These are phyloP conservation scores for Cheilosia scutellata DNA, from an alignment of 2,888 invertebrate genomes.

Conservation along the genomic window DNA sequence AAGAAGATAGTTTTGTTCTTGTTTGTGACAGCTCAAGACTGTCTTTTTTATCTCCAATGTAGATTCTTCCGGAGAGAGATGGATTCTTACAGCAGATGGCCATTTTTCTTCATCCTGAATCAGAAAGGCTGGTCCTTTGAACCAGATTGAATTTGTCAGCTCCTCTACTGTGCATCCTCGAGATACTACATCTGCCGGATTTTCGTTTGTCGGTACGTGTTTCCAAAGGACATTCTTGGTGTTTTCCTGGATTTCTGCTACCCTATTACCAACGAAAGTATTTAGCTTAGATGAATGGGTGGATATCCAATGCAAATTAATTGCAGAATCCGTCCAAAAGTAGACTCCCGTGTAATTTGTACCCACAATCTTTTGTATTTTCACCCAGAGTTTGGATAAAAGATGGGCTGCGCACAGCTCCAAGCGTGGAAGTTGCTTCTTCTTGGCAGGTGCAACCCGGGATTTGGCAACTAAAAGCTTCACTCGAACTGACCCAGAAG, in stretches of 20 bases:
- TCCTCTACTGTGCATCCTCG: slow-evolving; percentile 52
- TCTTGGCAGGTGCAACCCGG: too few species aligned
- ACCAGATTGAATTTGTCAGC: slow-evolving; percentile 24
- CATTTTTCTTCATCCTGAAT: slow-evolving; percentile 73
- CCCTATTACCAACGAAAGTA: slow-evolving; percentile 29
- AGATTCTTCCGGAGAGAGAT: background rate
- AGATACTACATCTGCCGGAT: slow-evolving; percentile 44
- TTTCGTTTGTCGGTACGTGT: background rate
- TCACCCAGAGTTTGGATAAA: too few species aligned
- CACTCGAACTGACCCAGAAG: too few species aligned
- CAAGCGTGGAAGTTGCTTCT: too few species aligned
- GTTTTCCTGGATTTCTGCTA: slow-evolving; percentile 24
- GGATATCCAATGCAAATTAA: slow-evolving; percentile 11
- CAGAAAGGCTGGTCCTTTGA: slow-evolving; percentile 35
- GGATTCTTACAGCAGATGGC: slow-evolving; percentile 29
- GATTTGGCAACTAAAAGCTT: too few species aligned
- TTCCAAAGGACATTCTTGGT: slow-evolving; percentile 1
- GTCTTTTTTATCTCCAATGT: too few species aligned
- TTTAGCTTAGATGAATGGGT: slow-evolving; percentile 8
- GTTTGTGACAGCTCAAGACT: too few species aligned
- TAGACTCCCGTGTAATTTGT: too few species aligned
- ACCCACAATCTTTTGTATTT: too few species aligned
- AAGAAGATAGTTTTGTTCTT: background rate
- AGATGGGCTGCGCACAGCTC: too few species aligned
- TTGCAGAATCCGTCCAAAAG: background rate